Percentiles rank a stretch among this genome's conserved stretches.
These are phyloP conservation scores for Larimichthys polyactis DNA, from an alignment of 2,113 vertebrate species.

Conservation along the genomic window DNA sequence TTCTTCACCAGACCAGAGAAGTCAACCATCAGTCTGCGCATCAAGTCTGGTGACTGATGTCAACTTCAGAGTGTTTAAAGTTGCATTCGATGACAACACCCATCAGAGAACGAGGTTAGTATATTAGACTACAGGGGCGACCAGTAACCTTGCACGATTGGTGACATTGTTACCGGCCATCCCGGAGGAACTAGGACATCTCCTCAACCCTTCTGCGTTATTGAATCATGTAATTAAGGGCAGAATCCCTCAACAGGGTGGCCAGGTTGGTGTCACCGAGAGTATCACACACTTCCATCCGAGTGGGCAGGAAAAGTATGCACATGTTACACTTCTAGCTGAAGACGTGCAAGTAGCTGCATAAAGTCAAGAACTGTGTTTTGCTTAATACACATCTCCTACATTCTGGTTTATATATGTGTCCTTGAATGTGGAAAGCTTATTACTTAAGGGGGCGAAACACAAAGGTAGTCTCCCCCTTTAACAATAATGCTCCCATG, in stretches of 20 bases:
- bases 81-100: conserved; percentile 54
- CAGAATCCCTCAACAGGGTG: conserved; percentile 64
- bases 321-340: background rate
- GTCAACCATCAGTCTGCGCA: background rate
- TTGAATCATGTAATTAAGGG: conserved; percentile 75
- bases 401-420: background rate
- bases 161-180: conserved; percentile 53
- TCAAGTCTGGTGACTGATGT: conserved; percentile 10
- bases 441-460: background rate
- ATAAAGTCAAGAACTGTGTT: background rate
- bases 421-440: background rate
- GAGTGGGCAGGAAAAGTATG: conserved; percentile 4
- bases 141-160: conserved; percentile 66
- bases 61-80: conserved; percentile 53
- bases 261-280: conserved; percentile 37
- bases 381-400: background rate
- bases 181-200: conserved; percentile 49
- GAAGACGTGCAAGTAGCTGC: background rate
- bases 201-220: conserved; percentile 48
- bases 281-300: conserved; percentile 24
- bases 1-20: conserved; percentile 6
- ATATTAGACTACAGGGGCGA: conserved; percentile 31
- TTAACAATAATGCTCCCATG: background rate
- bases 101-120: conserved; percentile 54
- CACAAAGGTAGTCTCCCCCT: background rate